Conservation (phyloP, 2,888 invertebrate species). For the Cabera pusaria region DNA sequence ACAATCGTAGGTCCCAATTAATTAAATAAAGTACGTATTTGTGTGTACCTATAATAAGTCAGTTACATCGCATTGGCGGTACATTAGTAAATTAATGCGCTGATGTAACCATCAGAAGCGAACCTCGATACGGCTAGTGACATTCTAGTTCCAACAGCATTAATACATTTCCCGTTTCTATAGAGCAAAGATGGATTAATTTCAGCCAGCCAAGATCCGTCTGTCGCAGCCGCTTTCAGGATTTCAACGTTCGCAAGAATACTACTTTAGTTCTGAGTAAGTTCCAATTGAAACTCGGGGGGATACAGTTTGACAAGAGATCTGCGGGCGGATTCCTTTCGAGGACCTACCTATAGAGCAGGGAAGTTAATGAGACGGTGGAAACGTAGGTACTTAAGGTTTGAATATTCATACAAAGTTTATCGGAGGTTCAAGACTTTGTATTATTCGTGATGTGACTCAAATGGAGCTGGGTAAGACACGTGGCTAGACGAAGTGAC, state of each 20-base stretch:
- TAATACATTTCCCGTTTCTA: slow-evolving; percentile 57
- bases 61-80: too few relatives aligned
- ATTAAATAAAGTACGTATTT: too few relatives aligned
- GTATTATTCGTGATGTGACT: too few relatives aligned
- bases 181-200: slow-evolving; percentile 75
- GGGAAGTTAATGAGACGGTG: slow-evolving; percentile 33
- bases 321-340: slow-evolving; percentile 58
- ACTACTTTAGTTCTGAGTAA: slow-evolving; percentile 68
- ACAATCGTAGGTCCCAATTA: too few relatives aligned
- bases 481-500: too few relatives aligned
- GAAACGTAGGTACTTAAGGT: slow-evolving; percentile 18
- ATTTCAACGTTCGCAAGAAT: slow-evolving; percentile 62
- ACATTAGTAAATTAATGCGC: too few relatives aligned
- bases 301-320: slow-evolving; percentile 68
- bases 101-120: neutral
- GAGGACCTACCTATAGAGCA: slow-evolving; percentile 40
- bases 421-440: too few relatives aligned
- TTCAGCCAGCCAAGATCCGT: slow-evolving; percentile 68
- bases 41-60: too few relatives aligned
- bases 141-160: slow-evolving; percentile 35
- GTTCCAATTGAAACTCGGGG: slow-evolving; percentile 71
- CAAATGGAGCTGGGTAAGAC: too few relatives aligned
- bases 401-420: slow-evolving; percentile 4
- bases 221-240: slow-evolving; percentile 62
- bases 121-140: slow-evolving; percentile 14